Evolutionary conservation across 2,797 vertebrate genomes (phyloP).

Genomic region (Cynodonichthys magdalenae): DNA sequence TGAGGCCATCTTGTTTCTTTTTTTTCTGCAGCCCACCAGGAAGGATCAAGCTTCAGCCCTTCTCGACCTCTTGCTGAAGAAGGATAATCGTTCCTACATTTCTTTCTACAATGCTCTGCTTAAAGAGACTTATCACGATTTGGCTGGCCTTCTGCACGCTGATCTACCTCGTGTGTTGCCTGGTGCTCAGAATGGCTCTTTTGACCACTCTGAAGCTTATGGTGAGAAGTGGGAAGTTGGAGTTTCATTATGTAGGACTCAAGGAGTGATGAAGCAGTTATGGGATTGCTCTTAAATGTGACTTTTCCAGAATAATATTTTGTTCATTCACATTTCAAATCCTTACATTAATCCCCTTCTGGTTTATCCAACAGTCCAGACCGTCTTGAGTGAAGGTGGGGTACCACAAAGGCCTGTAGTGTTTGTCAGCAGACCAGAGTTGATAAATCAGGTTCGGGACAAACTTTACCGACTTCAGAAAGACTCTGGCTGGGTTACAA

Average conservation of each 20-base stretch:
- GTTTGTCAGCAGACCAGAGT: slow-evolving; percentile 88
- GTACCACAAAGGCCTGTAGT: slow-evolving; percentile 95
- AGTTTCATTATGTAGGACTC: slow-evolving; percentile 4
- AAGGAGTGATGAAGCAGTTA: not conserved
- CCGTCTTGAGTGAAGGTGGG: slow-evolving; percentile 89
- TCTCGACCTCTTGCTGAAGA: slow-evolving; percentile 87
- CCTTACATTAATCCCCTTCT: not conserved
- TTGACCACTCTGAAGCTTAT: slow-evolving; percentile 77
- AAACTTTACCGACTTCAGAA: slow-evolving; percentile 83
- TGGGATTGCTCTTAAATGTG: not conserved
- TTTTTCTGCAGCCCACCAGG: slow-evolving; percentile 79
- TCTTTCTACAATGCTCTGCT: slow-evolving; percentile 96
- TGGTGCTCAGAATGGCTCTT: slow-evolving; percentile 73
- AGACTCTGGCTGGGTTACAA: slow-evolving; percentile 89
- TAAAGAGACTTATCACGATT: slow-evolving; percentile 89
- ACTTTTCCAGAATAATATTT: not conserved
- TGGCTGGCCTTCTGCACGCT: slow-evolving; percentile 85
- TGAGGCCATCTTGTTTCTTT: not conserved
- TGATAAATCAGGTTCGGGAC: slow-evolving; percentile 85
- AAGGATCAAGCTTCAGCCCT: slow-evolving; percentile 86
- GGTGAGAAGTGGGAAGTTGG: slow-evolving; percentile 77
- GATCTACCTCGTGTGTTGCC: slow-evolving; percentile 79
- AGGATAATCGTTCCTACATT: slow-evolving; percentile 89
- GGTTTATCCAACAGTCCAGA: slow-evolving; percentile 69
- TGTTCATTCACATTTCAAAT: not conserved